Percentiles rank a stretch among this genome's conserved stretches.
phyloP scores from a whole-genome alignment of 1,140 invertebrate species.

The Steinernema khuongi region DNA sequence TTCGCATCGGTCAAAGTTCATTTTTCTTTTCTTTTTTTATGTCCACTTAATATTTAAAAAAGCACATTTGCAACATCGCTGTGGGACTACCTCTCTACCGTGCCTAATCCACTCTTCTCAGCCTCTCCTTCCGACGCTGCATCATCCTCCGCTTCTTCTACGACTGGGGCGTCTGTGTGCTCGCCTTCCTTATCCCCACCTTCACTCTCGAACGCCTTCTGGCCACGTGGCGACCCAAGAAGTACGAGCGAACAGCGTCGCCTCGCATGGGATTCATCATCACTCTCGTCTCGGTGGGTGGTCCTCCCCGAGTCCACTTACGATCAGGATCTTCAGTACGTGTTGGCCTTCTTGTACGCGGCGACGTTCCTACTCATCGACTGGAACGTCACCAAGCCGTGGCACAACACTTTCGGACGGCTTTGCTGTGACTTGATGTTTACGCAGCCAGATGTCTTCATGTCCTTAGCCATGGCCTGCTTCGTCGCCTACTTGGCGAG shows the following conservation, averaged over 20 bases:
- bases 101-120: no score
- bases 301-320: background rate
- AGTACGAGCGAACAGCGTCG: background rate
- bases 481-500: no score
- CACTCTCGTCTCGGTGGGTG: background rate
- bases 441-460: background rate
- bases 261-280: background rate
- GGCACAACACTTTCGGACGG: background rate
- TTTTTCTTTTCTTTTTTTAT: no score
- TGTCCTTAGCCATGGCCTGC: no score
- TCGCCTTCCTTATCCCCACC: background rate
- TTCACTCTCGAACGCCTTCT: background rate
- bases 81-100: no score
- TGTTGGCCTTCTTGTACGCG: background rate
- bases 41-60: no score
- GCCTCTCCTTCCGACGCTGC: background rate
- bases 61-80: no score
- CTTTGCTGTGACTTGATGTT: background rate
- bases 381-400: background rate
- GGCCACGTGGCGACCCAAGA: background rate
- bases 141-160: background rate
- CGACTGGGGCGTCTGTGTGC: background rate
- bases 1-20: no score
- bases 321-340: background rate
- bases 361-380: background rate